Evolutionary conservation across 2,888 invertebrate genomes (phyloP).

Genomic region (Micoletzkya japonica): DNA sequence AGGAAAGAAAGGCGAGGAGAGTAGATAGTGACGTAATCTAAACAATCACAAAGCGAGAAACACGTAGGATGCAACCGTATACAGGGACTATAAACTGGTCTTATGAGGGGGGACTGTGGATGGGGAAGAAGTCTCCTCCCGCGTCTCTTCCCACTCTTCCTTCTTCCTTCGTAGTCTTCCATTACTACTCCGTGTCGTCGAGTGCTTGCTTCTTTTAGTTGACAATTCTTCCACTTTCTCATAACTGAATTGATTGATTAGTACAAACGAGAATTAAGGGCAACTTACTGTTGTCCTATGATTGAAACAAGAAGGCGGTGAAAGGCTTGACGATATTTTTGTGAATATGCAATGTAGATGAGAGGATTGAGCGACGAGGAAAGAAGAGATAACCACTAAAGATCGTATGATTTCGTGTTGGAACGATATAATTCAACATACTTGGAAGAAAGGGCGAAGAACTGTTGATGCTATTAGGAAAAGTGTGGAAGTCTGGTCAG

Average conservation of each 20-base stretch:
- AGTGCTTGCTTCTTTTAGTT: too few species aligned
- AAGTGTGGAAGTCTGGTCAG: slow-evolving; percentile 45
- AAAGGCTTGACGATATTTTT: slow-evolving; percentile 61
- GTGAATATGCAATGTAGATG: slow-evolving; percentile 61
- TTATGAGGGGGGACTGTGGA: too few species aligned
- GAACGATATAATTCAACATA: not conserved
- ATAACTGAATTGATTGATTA: slow-evolving; percentile 38
- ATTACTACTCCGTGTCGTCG: too few species aligned
- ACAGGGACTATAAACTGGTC: too few species aligned
- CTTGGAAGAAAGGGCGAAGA: slow-evolving; percentile 29
- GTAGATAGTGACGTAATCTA: too few species aligned
- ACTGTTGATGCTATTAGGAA: slow-evolving; percentile 43
- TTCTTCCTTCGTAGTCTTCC: too few species aligned
- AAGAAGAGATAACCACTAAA: slow-evolving; percentile 62
- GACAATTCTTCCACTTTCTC: slow-evolving; percentile 45
- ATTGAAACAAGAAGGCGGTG: slow-evolving; percentile 58
- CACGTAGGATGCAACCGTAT: too few species aligned
- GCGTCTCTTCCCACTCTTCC: too few species aligned
- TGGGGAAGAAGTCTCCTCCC: too few species aligned
- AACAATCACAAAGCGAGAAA: too few species aligned
- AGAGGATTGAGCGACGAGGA: slow-evolving; percentile 61
- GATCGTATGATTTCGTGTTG: not conserved
- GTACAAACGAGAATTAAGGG: slow-evolving; percentile 4
- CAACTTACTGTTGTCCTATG: slow-evolving; percentile 38
- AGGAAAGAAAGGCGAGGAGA: too few species aligned